Evolutionary conservation across 1,140 invertebrate species (phyloP).

Genomic region (Caenorhabditis briggsae): DNA sequence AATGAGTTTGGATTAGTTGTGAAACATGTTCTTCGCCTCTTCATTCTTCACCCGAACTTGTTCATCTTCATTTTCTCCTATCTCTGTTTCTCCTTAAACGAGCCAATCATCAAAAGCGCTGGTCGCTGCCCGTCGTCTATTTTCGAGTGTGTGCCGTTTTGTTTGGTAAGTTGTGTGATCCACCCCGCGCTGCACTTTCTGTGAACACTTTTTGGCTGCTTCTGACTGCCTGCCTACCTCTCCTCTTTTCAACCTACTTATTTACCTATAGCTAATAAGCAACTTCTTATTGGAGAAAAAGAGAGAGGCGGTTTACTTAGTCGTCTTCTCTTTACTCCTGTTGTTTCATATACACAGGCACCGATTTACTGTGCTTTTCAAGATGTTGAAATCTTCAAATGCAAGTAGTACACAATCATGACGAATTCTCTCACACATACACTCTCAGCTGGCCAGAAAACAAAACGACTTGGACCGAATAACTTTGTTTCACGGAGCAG

Average conservation of each 20-base stretch:
- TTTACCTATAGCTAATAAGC: constrained; percentile 53
- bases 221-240: not conserved
- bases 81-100: constrained; percentile 7
- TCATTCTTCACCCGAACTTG: not conserved
- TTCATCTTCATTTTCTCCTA: not conserved
- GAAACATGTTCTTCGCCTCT: constrained; percentile 28
- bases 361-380: not conserved
- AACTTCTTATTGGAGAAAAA: constrained; percentile 30
- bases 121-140: not conserved
- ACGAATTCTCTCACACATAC: not conserved
- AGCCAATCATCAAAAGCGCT: constrained; percentile 42
- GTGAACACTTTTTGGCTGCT: not conserved
- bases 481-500: constrained; percentile 15
- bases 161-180: constrained; percentile 52
- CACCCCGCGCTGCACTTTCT: constrained; percentile 43
- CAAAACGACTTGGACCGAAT: not conserved
- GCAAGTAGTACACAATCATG: constrained; percentile 3
- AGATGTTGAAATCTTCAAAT: constrained; percentile 36
- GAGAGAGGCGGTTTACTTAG: constrained; percentile 34
- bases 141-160: constrained; percentile 44
- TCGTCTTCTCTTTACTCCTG: constrained; percentile 8
- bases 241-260: constrained; percentile 49
- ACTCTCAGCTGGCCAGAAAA: not conserved
- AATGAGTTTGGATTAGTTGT: constrained; percentile 52
- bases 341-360: not conserved